Percentiles rank a stretch among this genome's conserved stretches.
phyloP scores from a whole-genome alignment of 2,113 vertebrate genomes.

The Aptenodytes patagonicus region DNA sequence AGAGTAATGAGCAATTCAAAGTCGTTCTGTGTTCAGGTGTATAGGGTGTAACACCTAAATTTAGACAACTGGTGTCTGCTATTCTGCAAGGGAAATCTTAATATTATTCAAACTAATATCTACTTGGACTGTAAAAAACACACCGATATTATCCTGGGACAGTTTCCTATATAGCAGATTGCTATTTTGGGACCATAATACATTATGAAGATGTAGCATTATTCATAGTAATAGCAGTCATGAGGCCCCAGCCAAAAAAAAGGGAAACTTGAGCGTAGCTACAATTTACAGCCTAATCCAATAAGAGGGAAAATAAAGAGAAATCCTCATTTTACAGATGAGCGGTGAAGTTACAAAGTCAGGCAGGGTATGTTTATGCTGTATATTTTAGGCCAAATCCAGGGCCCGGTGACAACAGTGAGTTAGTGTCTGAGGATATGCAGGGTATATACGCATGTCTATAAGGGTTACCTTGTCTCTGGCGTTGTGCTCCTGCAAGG shows the following conservation, averaged over 20 bases:
- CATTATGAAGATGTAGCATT: not conserved
- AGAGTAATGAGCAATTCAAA: not conserved
- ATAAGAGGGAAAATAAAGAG: not conserved
- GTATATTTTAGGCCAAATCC: not conserved
- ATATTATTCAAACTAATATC: not conserved
- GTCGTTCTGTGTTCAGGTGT: not conserved
- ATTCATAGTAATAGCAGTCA: not conserved
- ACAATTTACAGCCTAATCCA: not conserved
- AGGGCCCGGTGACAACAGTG: not conserved
- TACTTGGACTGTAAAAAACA: not conserved
- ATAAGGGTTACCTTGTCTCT: not conserved
- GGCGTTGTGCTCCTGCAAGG: fast-evolving
- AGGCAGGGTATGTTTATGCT: not conserved
- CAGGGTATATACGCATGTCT: fast-evolving
- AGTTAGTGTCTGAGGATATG: fast-evolving
- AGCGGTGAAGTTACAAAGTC: not conserved
- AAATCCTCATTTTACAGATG: not conserved
- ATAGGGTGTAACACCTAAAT: not conserved
- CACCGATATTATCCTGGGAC: not conserved
- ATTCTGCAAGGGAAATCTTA: not conserved
- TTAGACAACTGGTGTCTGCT: not conserved
- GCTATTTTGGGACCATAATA: not conserved
- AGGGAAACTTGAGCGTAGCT: not conserved
- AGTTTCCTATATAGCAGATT: not conserved
- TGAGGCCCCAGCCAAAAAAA: not conserved